Percentiles rank a stretch among this genome's conserved stretches.
Conservation (phyloP, 2,888 invertebrate species). For the Sympetrum striolatum region DNA sequence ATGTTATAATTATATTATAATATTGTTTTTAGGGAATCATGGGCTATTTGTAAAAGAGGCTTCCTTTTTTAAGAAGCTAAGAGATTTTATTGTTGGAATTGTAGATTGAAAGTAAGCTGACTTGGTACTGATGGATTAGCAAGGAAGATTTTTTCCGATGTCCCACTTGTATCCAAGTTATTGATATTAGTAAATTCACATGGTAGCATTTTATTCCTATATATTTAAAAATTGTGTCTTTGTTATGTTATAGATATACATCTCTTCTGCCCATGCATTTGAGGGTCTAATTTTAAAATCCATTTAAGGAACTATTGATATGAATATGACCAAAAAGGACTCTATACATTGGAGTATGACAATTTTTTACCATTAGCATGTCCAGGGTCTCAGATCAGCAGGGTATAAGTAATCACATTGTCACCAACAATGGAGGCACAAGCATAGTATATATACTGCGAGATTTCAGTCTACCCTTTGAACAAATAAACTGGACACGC, state of each 20-base stretch:
- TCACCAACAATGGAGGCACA: no score
- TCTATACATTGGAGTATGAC: neutral
- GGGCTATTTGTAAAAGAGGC: conserved; percentile 4
- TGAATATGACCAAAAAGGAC: neutral
- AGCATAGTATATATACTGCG: no score
- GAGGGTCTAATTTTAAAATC: neutral
- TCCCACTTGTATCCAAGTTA: neutral
- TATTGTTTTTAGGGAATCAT: conserved; percentile 31
- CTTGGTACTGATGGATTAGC: conserved; percentile 1
- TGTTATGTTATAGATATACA: neutral
- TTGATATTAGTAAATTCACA: neutral
- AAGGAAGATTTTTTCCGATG: neutral
- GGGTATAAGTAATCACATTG: no score
- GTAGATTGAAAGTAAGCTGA: neutral
- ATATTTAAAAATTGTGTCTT: neutral
- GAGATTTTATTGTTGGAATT: conserved; percentile 24
- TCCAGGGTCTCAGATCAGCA: no score
- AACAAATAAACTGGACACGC: no score
- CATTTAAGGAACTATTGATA: neutral
- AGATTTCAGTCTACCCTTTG: no score
- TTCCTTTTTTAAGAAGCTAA: conserved; percentile 16
- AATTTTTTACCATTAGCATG: no score
- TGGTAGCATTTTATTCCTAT: neutral
- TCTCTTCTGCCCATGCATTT: neutral
- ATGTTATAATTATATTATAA: conserved; percentile 8